Conservation (phyloP, 2,888 invertebrate genomes). For the Petrophora chlorosata region DNA sequence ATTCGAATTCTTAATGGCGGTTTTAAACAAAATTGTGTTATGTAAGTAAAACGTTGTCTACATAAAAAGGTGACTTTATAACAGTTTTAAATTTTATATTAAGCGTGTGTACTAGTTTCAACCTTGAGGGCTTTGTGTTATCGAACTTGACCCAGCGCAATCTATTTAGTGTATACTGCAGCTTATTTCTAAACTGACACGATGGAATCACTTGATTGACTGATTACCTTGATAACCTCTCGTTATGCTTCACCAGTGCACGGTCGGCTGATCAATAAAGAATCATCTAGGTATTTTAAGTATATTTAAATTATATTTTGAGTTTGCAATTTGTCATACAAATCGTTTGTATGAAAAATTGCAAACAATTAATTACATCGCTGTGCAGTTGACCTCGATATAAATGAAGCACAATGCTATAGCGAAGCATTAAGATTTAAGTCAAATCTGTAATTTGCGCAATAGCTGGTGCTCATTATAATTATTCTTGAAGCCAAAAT, state of each 20-base stretch:
- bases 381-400: background rate
- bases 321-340: too few relatives aligned
- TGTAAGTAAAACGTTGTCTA: slow-evolving; percentile 27
- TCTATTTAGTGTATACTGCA: slow-evolving; percentile 20
- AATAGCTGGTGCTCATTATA: slow-evolving; percentile 53
- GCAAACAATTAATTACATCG: too few relatives aligned
- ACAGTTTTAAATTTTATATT: background rate
- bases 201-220: slow-evolving; percentile 13
- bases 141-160: slow-evolving; percentile 54
- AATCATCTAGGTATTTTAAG: too few relatives aligned
- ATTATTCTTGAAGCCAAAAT: slow-evolving; percentile 53
- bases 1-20: slow-evolving; percentile 28
- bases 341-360: too few relatives aligned
- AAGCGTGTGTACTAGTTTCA: slow-evolving; percentile 22
- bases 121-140: slow-evolving; percentile 50
- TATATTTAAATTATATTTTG: too few relatives aligned
- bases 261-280: slow-evolving; percentile 1
- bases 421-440: too few relatives aligned
- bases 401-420: background rate
- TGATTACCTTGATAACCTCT: slow-evolving; percentile 21
- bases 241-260: slow-evolving; percentile 6
- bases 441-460: slow-evolving; percentile 37
- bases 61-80: slow-evolving; percentile 13
- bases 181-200: slow-evolving; percentile 17
- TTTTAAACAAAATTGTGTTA: slow-evolving; percentile 22